Conservation (phyloP, 2,113 vertebrate species). For the Calonectris borealis region DNA sequence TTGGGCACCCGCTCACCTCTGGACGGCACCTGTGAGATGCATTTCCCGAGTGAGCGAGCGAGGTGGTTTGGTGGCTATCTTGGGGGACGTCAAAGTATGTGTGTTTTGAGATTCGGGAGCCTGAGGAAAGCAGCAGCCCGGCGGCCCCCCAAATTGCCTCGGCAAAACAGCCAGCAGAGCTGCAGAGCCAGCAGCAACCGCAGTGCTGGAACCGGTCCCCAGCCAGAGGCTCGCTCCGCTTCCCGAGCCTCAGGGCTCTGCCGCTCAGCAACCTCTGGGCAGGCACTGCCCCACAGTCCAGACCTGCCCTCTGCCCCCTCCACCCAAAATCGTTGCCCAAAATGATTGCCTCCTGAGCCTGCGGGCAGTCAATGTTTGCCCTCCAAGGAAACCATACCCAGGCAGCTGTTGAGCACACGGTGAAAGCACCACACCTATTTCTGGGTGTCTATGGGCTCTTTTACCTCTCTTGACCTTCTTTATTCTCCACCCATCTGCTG, state of each 20-base stretch:
- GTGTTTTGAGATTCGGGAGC: neutral
- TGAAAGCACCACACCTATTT: neutral
- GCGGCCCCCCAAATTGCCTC: rapidly evolving
- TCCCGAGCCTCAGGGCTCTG: neutral
- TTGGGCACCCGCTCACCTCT: neutral
- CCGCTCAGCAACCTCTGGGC: neutral
- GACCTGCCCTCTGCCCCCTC: neutral
- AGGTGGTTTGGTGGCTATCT: neutral
- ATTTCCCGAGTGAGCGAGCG: rapidly evolving
- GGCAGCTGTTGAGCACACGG: neutral
- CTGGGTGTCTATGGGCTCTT: neutral
- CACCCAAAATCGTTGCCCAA: neutral
- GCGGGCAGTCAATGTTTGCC: neutral
- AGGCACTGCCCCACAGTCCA: neutral
- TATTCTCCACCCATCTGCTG: neutral
- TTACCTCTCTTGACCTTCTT: neutral
- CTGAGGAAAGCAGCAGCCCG: neutral
- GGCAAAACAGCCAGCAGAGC: neutral
- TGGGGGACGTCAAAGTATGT: neutral
- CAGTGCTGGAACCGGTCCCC: neutral
- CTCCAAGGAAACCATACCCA: neutral
- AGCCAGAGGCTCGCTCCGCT: neutral
- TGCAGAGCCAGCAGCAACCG: neutral
- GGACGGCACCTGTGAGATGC: neutral
- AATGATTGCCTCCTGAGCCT: neutral